Percentiles rank a stretch among this genome's conserved stretches.
These are phyloP conservation scores for Allobates femoralis DNA, from an alignment of 2,797 vertebrate genomes.

Conservation along the genomic window DNA sequence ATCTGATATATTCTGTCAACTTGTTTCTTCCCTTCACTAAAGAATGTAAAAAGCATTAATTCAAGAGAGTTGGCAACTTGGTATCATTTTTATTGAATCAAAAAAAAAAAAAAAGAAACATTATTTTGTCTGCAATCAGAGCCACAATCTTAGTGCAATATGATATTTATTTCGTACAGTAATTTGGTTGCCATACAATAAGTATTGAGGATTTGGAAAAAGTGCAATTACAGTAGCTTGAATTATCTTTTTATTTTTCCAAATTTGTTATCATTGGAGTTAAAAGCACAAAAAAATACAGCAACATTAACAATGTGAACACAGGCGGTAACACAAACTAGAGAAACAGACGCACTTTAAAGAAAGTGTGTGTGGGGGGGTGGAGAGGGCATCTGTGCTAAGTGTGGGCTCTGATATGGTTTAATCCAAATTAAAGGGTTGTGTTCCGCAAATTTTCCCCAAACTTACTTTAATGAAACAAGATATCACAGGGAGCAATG, in stretches of 20 bases:
- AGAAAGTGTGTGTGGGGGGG: constrained; percentile 71
- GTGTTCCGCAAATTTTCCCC: constrained; percentile 71
- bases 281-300: constrained; percentile 95
- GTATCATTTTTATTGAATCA: constrained; percentile 64
- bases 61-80: constrained; percentile 51
- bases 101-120: constrained; percentile 68
- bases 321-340: constrained; percentile 86
- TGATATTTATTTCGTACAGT: constrained; percentile 97
- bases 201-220: constrained; percentile 82
- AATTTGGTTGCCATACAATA: constrained; percentile 97
- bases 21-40: background rate
- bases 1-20: too few relatives aligned
- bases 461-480: constrained; percentile 79
- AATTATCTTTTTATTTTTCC: constrained; percentile 66
- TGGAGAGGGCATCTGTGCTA: constrained; percentile 68
- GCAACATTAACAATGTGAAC: constrained; percentile 93
- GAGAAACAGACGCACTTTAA: constrained; percentile 83
- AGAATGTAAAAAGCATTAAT: constrained; percentile 16
- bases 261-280: constrained; percentile 85
- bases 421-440: constrained; percentile 77
- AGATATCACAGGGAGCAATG: constrained; percentile 78
- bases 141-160: constrained; percentile 88
- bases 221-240: constrained; percentile 90
- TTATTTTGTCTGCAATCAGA: constrained; percentile 76
- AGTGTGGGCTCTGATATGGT: constrained; percentile 74